Base-by-base conservation (phyloP, 2,797 vertebrate species). In the Neosilurus hyrtlii region DNA sequence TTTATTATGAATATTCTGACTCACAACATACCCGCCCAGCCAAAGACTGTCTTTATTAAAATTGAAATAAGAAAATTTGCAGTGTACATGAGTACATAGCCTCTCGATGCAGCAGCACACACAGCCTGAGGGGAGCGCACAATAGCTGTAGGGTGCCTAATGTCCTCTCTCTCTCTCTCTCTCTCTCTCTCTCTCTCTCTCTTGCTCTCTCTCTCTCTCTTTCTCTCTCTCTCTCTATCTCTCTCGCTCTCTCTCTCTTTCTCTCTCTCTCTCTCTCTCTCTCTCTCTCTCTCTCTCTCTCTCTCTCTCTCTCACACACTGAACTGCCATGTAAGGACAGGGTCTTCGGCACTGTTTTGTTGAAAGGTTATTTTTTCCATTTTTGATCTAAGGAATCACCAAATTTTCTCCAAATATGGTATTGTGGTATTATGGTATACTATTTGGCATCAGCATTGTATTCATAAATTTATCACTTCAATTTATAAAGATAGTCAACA, bases 81-180 rank as follows among this genome's bases (percentile, higher is more conserved):
- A 15, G 59, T 74, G 43, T 81, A 79, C 43, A 79, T 51, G 76
- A 63, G 37, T 65, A 65, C 76, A 65, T 26, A 81, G 70, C 52
- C 77, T 80, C 67, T 70, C 61, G 61, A 65, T 79, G 67, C 86
- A 83, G 82, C 74, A 83, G 74, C 77, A 71, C 51, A 79, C 67
- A 14, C 63, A 8, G 82, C 79, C 79, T 82, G 77, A 77, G 78
- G 82, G 82, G 72, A 76, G 61, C 61, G 59, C 68, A 87, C 79
- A 82, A 71, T 82, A 54, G 70, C 82, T 81, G 16, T 49, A 24
- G 83, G 81, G 83, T 68, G 5, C 49, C 9, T 65, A 14, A 51
- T 82, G 80, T 82, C 57, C 37, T 62, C 24, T 73, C 57, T 43
- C 71, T 57, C 26, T 1, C 14, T 52, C n/a, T 63, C 49, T 57